Percentiles rank a stretch among this genome's conserved stretches.
phyloP scores from a whole-genome alignment of 2,797 vertebrate species.

The Paramormyrops hopkinsi region DNA sequence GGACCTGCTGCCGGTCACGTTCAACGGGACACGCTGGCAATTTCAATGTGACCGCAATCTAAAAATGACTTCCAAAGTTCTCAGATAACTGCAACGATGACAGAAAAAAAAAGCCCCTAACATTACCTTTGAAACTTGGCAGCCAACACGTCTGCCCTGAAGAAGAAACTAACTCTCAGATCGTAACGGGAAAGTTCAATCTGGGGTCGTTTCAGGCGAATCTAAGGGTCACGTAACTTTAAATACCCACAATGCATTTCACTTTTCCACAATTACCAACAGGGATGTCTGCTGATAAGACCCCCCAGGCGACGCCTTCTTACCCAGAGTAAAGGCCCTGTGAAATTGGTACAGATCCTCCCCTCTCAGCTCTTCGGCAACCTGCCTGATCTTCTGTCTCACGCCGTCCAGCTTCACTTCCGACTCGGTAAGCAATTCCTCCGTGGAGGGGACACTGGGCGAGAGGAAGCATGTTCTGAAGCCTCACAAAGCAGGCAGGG shows the following conservation, averaged over 20 bases:
- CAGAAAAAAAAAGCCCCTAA: conserved; percentile 17
- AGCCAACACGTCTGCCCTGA: conserved; percentile 30
- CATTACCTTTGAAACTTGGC: conserved; percentile 50
- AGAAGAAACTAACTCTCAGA: background rate
- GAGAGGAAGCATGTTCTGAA: background rate
- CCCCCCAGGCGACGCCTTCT: conserved; percentile 29
- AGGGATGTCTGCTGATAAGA: background rate
- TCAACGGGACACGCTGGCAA: conserved; percentile 49
- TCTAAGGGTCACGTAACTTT: background rate
- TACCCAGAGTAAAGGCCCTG: conserved; percentile 86
- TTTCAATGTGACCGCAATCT: conserved; percentile 58
- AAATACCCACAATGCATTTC: background rate
- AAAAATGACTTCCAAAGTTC: conserved; percentile 60
- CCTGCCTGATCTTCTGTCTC: conserved; percentile 80
- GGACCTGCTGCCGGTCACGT: conserved; percentile 63
- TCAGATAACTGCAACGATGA: conserved; percentile 56
- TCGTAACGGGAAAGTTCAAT: background rate
- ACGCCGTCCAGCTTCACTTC: conserved; percentile 80
- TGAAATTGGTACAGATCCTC: conserved; percentile 93
- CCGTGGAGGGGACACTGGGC: conserved; percentile 72
- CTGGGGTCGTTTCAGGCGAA: background rate
- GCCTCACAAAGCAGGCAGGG: background rate
- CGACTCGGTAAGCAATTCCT: conserved; percentile 79
- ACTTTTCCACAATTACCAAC: background rate
- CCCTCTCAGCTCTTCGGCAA: conserved; percentile 84